Evolutionary conservation across 2,797 vertebrate genomes (phyloP).

Genomic region (Rhincodon typus): DNA sequence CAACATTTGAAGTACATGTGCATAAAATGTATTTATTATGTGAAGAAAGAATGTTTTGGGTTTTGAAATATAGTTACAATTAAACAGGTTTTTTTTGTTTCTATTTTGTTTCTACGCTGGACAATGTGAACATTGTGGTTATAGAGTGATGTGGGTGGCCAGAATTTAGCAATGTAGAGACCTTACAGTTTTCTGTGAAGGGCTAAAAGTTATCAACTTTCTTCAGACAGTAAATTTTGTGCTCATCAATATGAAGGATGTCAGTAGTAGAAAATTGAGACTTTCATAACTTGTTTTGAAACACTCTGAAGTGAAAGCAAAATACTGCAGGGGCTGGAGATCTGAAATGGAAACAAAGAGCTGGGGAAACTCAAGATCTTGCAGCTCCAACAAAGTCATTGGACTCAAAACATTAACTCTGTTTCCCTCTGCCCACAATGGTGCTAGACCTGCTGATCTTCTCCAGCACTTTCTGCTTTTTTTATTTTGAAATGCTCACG

Average conservation of each 20-base stretch:
- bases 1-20: constrained; percentile 75
- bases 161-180: neutral
- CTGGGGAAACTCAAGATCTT: too few relatives aligned
- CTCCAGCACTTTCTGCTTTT: too few relatives aligned
- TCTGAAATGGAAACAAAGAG: too few relatives aligned
- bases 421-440: too few relatives aligned
- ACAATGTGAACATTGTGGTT: neutral
- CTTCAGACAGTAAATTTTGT: neutral
- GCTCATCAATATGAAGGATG: neutral
- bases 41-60: constrained; percentile 68
- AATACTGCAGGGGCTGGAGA: too few relatives aligned
- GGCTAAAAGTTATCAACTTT: neutral
- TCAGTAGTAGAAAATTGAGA: neutral
- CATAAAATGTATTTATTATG: constrained; percentile 96
- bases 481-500: too few relatives aligned
- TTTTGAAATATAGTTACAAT: constrained; percentile 80
- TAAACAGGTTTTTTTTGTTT: constrained; percentile 47
- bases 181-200: neutral
- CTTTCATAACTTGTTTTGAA: neutral
- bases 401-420: too few relatives aligned
- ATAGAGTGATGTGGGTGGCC: too few relatives aligned
- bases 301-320: neutral
- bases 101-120: neutral
- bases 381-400: too few relatives aligned
- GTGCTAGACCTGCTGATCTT: too few relatives aligned